Conservation (phyloP, 2,113 vertebrate genomes). For the Calidris pygmaea region DNA sequence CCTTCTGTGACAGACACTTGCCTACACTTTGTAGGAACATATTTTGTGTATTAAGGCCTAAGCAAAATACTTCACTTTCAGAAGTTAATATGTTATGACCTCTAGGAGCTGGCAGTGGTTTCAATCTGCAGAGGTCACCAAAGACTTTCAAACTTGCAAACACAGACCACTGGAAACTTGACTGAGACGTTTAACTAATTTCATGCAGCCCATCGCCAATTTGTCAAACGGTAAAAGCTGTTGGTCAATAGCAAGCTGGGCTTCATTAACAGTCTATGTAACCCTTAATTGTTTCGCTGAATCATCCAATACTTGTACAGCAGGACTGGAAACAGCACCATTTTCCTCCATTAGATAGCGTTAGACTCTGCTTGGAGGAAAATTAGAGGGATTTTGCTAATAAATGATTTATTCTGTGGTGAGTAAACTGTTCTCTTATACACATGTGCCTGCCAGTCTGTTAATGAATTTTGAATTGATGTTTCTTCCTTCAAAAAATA, state of each 20-base stretch:
- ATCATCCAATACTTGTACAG: not conserved
- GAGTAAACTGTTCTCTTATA: not conserved
- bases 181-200: not conserved
- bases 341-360: not conserved
- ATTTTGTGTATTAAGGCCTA: not conserved
- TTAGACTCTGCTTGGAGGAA: not conserved
- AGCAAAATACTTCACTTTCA: not conserved
- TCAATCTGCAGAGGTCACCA: not conserved
- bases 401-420: constrained; percentile 2
- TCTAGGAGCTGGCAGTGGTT: not conserved
- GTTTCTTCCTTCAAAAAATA: not conserved
- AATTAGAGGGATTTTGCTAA: not conserved
- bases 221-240: not conserved
- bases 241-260: not conserved
- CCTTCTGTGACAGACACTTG: not conserved
- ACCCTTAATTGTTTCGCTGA: not conserved
- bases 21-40: not conserved
- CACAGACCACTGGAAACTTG: not conserved
- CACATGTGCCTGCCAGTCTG: not conserved
- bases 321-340: not conserved
- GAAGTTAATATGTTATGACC: not conserved
- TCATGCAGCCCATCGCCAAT: not conserved
- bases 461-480: not conserved
- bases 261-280: not conserved
- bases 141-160: not conserved